phyloP scores from a whole-genome alignment of 2,888 invertebrate genomes.

The Hydrotaea diabolus region DNA sequence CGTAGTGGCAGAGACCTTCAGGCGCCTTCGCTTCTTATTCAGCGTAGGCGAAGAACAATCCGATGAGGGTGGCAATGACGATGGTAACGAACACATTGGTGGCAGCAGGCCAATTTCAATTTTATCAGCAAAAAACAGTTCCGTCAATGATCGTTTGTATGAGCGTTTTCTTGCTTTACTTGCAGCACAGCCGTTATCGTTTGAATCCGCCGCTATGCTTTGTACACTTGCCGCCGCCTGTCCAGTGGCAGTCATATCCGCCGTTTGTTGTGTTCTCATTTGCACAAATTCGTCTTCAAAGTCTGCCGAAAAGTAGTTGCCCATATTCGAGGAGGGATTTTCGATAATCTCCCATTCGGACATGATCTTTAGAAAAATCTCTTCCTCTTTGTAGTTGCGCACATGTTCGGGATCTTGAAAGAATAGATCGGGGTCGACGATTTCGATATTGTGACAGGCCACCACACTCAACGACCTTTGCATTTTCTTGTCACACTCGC shows the following conservation, averaged over 20 bases:
- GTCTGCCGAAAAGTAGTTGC: conserved; percentile 78
- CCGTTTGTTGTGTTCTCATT: conserved; percentile 68
- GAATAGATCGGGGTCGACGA: conserved; percentile 79
- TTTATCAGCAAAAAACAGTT: conserved; percentile 69
- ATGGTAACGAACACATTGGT: conserved; percentile 36
- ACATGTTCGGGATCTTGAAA: conserved; percentile 80
- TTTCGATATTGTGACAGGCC: conserved; percentile 71
- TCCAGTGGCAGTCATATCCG: conserved; percentile 33
- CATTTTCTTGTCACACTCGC: conserved; percentile 56
- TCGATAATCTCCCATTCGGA: conserved; percentile 80
- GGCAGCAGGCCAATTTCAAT: conserved; percentile 62
- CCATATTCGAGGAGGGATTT: conserved; percentile 69
- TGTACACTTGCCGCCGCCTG: conserved; percentile 41
- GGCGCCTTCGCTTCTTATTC: conserved; percentile 51
- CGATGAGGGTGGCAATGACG: conserved; percentile 41
- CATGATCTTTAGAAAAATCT: conserved; percentile 76
- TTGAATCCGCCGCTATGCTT: conserved; percentile 25
- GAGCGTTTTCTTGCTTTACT: conserved; percentile 46
- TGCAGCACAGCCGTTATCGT: conserved; percentile 29
- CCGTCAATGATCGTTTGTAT: conserved; percentile 57
- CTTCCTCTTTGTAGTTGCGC: conserved; percentile 78
- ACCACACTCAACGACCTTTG: conserved; percentile 71
- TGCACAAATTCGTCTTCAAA: conserved; percentile 77
- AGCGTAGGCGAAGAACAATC: conserved; percentile 35
- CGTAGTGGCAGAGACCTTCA: background rate